phyloP scores from a whole-genome alignment of 2,797 vertebrate genomes.

The Gambelia wislizenii region DNA sequence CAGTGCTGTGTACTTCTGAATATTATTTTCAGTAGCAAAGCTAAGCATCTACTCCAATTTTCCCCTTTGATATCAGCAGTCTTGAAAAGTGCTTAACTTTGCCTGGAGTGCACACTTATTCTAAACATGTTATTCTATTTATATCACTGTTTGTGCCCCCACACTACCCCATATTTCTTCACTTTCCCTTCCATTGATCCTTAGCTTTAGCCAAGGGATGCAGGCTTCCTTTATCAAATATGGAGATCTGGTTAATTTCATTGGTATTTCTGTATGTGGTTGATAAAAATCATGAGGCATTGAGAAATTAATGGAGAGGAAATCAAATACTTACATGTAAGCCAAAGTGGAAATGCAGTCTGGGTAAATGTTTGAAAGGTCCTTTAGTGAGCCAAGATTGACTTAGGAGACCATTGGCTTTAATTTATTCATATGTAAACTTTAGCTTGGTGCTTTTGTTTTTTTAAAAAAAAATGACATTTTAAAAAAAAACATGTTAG shows the following conservation, averaged over 20 bases:
- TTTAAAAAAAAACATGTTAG: constrained; percentile 7
- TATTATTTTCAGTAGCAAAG: constrained; percentile 13
- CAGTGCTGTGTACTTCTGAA: neutral
- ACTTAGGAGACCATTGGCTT: neutral
- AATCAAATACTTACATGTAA: constrained; percentile 10
- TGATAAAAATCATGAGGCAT: constrained; percentile 1
- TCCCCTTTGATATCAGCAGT: neutral
- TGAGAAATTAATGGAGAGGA: constrained; percentile 5
- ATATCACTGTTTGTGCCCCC: neutral
- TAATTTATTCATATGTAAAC: constrained; percentile 17
- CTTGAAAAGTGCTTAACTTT: neutral
- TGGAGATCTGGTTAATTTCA: constrained; percentile 1
- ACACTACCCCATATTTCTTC: neutral
- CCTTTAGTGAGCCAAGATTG: neutral
- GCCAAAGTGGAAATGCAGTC: constrained; percentile 12
- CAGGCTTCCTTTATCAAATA: neutral
- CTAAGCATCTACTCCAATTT: neutral
- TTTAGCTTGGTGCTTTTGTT: neutral
- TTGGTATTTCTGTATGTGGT: neutral
- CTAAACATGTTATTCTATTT: neutral
- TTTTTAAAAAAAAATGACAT: neutral
- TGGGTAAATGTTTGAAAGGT: constrained; percentile 1
- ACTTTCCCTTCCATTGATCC: neutral
- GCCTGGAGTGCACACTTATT: neutral
- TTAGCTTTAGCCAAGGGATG: neutral